phyloP scores from a whole-genome alignment of 2,888 invertebrate genomes.

The Trichogramma evanescens region DNA sequence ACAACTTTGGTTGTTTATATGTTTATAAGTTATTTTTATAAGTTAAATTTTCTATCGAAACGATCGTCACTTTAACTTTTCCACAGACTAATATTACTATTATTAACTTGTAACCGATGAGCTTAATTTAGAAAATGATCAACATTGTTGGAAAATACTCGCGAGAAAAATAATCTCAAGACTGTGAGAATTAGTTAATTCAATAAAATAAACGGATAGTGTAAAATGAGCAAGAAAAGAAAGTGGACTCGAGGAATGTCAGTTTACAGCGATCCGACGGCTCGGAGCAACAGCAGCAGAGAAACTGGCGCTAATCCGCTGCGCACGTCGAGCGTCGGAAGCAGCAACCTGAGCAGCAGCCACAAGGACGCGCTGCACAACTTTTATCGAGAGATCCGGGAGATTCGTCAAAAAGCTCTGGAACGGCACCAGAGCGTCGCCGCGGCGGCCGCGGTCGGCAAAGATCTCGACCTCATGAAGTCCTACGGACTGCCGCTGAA shows the following conservation, averaged over 20 bases:
- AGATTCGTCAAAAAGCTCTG: slow-evolving; percentile 16
- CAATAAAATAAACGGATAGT: too few relatives aligned
- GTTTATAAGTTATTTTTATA: too few relatives aligned
- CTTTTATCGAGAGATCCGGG: slow-evolving; percentile 19
- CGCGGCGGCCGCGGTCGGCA: background rate
- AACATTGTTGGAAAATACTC: too few relatives aligned
- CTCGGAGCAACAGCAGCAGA: background rate
- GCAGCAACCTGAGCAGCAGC: background rate
- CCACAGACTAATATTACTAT: too few relatives aligned
- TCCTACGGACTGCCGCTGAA: slow-evolving; percentile 16
- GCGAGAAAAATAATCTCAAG: too few relatives aligned
- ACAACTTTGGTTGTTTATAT: too few relatives aligned
- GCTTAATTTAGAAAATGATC: too few relatives aligned
- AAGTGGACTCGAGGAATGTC: background rate
- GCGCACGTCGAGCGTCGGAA: background rate
- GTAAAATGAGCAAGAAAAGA: too few relatives aligned
- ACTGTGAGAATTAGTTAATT: too few relatives aligned
- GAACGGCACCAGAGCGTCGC: background rate
- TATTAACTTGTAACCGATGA: too few relatives aligned
- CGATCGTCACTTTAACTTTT: too few relatives aligned
- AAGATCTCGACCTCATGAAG: slow-evolving; percentile 17
- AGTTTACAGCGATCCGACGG: slow-evolving; percentile 7
- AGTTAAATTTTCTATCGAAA: too few relatives aligned
- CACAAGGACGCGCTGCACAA: slow-evolving; percentile 18
- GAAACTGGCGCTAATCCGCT: background rate